Conservation (phyloP, 2,797 vertebrate genomes). For the Anisognathus igniventris region DNA sequence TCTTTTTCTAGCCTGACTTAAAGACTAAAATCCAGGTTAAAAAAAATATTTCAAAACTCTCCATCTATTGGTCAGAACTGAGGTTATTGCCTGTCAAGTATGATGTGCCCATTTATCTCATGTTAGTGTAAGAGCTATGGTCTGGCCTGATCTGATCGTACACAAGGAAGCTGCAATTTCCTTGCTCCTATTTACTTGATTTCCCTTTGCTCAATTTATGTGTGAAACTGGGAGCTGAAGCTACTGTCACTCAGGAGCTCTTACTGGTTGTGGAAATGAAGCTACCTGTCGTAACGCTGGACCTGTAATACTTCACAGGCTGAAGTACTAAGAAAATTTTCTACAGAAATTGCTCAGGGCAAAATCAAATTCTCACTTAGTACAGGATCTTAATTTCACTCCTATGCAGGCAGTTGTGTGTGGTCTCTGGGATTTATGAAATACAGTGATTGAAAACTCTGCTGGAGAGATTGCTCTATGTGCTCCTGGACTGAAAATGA, state of each 20-base stretch:
- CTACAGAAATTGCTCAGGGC: background rate
- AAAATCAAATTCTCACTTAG: slow-evolving; percentile 28
- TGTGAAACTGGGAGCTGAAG: background rate
- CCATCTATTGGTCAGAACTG: background rate
- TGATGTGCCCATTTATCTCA: background rate
- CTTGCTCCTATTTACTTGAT: background rate
- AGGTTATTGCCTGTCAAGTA: background rate
- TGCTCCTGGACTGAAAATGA: background rate
- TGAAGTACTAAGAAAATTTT: background rate
- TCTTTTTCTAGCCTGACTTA: background rate
- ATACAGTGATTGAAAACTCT: background rate
- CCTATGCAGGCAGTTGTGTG: background rate
- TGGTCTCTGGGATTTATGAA: slow-evolving; percentile 2
- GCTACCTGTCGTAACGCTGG: background rate
- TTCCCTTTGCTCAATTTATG: background rate
- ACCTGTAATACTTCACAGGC: background rate
- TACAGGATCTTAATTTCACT: background rate
- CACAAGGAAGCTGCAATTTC: background rate
- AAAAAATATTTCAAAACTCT: background rate
- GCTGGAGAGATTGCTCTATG: background rate
- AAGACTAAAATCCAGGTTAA: background rate
- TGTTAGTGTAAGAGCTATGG: background rate
- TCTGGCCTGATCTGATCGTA: background rate
- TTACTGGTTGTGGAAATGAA: background rate
- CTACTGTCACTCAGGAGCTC: background rate